Conservation (phyloP, 2,888 invertebrate genomes). For the Archips crataeganus region DNA sequence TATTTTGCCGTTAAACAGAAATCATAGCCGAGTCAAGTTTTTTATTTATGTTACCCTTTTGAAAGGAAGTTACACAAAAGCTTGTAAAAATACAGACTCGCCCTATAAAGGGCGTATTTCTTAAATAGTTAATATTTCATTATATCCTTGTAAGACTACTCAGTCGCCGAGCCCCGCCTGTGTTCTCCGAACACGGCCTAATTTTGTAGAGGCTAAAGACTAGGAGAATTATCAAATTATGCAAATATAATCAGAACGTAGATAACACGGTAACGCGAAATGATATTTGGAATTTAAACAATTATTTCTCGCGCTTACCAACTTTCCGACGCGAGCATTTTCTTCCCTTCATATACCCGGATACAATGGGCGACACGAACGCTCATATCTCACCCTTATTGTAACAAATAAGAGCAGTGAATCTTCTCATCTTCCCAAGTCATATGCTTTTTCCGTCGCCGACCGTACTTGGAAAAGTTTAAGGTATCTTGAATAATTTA, state of each 20-base stretch:
- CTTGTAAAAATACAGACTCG: too few species aligned
- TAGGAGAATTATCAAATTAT: conserved; percentile 16
- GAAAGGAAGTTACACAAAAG: too few species aligned
- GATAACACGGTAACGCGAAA: conserved; percentile 12
- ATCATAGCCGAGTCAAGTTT: too few species aligned
- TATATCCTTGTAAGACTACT: background rate
- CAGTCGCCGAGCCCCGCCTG: background rate
- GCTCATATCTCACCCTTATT: conserved; percentile 9
- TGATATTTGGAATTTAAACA: conserved; percentile 25
- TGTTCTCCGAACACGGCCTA: background rate
- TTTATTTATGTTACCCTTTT: too few species aligned
- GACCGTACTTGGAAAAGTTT: conserved; percentile 28
- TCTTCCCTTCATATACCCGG: background rate
- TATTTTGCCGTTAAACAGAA: too few species aligned
- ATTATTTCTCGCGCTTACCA: conserved; percentile 16
- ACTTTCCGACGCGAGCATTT: background rate
- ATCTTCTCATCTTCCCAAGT: conserved; percentile 14
- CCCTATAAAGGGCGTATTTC: too few species aligned
- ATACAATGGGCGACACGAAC: background rate
- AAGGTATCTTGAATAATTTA: conserved; percentile 35
- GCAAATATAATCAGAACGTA: conserved; percentile 18
- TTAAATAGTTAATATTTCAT: too few species aligned
- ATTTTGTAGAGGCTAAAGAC: background rate
- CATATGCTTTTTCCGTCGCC: conserved; percentile 21
- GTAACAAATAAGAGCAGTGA: conserved; percentile 9